Percentiles rank a stretch among this genome's conserved stretches.
Evolutionary conservation across 2,797 vertebrate genomes (phyloP).

Genomic region (Sebastes vulpes): DNA sequence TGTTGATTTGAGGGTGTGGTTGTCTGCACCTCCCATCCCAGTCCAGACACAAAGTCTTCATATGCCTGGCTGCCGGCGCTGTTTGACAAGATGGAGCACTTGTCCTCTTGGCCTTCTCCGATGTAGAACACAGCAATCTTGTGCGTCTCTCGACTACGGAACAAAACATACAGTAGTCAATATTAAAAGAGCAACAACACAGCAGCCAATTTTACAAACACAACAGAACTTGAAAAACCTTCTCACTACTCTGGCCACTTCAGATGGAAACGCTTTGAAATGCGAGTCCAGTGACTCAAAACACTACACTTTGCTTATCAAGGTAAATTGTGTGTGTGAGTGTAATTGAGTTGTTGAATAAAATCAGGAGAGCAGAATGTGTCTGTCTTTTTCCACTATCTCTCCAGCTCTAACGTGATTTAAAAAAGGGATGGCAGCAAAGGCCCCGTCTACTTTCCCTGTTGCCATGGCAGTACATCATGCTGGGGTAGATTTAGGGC

Average conservation of each 20-base stretch:
- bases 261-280: constrained; percentile 15
- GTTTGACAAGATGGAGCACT: constrained; percentile 96
- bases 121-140: constrained; percentile 99
- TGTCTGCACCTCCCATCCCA: constrained; percentile 96
- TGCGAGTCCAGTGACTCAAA: constrained; percentile 13
- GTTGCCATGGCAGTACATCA: constrained; percentile 71
- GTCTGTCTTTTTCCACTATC: not conserved
- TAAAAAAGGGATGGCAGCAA: constrained; percentile 22
- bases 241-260: not conserved
- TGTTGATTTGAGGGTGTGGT: constrained; percentile 11
- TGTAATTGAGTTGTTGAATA: constrained; percentile 17
- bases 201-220: not conserved
- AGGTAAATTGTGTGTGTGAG: not conserved
- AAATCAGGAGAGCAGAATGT: not conserved
- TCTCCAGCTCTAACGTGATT: constrained; percentile 20
- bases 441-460: constrained; percentile 36
- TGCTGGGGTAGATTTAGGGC: constrained; percentile 54
- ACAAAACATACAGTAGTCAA: not conserved
- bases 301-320: not conserved
- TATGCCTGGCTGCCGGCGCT: constrained; percentile 94
- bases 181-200: constrained; percentile 5
- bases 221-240: constrained; percentile 24
- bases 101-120: constrained; percentile 97
- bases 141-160: constrained; percentile 94
- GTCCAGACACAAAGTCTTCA: constrained; percentile 97